Percentiles rank a stretch among this genome's conserved stretches.
These are phyloP conservation scores for Phrynosoma platyrhinos DNA, from an alignment of 2,113 vertebrate species.

Conservation along the genomic window DNA sequence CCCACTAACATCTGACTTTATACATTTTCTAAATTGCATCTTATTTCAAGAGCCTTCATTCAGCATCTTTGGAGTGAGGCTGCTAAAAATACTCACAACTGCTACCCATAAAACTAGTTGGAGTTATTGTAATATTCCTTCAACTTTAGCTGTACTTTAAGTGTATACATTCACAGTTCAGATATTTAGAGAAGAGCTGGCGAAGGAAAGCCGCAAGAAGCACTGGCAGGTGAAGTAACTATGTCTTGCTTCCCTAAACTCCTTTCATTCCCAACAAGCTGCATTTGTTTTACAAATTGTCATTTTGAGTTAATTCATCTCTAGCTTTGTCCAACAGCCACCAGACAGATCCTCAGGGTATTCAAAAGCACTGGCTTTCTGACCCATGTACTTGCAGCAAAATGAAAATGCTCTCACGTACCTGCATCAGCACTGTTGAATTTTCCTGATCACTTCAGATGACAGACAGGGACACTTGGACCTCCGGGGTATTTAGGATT, in stretches of 20 bases:
- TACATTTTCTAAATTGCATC: constrained; percentile 33
- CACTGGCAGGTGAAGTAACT: too few relatives aligned
- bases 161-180: neutral
- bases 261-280: neutral
- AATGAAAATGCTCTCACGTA: neutral
- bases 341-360: neutral
- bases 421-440: neutral
- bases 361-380: neutral
- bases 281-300: neutral
- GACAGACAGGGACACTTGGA: too few relatives aligned
- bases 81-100: constrained; percentile 14
- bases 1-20: neutral
- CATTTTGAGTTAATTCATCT: neutral
- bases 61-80: constrained; percentile 35
- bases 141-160: neutral
- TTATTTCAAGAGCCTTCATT: constrained; percentile 43
- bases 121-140: neutral
- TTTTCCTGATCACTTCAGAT: neutral
- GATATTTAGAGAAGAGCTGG: neutral
- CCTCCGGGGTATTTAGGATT: too few relatives aligned
- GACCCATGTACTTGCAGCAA: neutral
- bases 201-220: neutral
- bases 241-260: neutral
- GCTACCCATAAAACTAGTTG: neutral
- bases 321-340: neutral